Conservation (phyloP, 2,797 vertebrate genomes). For the Siniperca undulata region DNA sequence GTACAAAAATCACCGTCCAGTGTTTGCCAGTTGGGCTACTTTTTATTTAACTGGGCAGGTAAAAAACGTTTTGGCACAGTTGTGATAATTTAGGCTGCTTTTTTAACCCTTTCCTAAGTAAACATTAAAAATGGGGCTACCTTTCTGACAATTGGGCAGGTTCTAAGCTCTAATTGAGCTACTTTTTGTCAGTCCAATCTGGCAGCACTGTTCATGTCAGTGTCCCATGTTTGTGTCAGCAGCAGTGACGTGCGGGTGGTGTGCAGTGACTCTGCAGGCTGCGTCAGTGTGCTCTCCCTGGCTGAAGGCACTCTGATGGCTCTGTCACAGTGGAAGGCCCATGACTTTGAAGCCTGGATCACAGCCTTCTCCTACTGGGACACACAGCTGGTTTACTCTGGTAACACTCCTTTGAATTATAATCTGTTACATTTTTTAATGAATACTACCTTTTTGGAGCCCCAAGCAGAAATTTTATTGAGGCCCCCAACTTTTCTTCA, state of each 20-base stretch:
- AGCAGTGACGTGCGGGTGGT: constrained; percentile 87
- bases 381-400: constrained; percentile 91
- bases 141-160: too few relatives aligned
- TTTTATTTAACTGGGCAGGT: too few relatives aligned
- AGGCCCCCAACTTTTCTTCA: not conserved
- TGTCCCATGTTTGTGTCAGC: constrained; percentile 28
- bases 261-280: constrained; percentile 94
- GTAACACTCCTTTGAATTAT: constrained; percentile 73
- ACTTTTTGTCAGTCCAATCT: not conserved
- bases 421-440: not conserved
- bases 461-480: not conserved
- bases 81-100: too few relatives aligned
- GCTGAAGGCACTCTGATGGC: constrained; percentile 78
- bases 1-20: not conserved
- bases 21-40: not conserved
- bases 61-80: too few relatives aligned
- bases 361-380: constrained; percentile 98
- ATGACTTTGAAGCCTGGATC: constrained; percentile 96
- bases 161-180: too few relatives aligned
- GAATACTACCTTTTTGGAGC: not conserved
- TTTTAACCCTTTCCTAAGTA: not conserved
- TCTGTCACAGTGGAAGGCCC: constrained; percentile 91
- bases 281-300: constrained; percentile 86
- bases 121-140: not conserved
- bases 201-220: not conserved